Evolutionary conservation across 2,888 invertebrate genomes (phyloP).

Genomic region (Campaea margaritaria): DNA sequence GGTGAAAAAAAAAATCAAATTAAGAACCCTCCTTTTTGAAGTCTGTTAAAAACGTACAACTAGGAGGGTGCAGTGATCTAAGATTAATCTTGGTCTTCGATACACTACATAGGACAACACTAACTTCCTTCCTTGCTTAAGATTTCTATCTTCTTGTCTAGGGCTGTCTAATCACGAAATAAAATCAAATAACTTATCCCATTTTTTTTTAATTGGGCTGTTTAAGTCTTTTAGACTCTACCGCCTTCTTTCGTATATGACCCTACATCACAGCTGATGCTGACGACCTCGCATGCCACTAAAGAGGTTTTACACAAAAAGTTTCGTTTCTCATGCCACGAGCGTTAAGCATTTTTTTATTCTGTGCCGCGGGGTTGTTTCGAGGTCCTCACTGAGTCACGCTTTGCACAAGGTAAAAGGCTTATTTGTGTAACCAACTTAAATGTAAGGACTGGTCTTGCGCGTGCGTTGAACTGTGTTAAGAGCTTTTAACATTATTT

Average conservation of each 20-base stretch:
- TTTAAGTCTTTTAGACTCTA: no score
- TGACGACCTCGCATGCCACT: slow-evolving; percentile 36
- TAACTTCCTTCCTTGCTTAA: no score
- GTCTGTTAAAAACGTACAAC: no score
- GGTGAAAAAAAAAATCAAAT: no score
- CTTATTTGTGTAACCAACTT: background rate
- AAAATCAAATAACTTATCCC: background rate
- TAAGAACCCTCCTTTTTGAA: no score
- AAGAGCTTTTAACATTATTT: background rate
- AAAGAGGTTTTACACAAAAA: slow-evolving; percentile 41
- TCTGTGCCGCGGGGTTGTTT: slow-evolving; percentile 24
- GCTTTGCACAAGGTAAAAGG: slow-evolving; percentile 15
- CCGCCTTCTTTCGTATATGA: slow-evolving; percentile 11
- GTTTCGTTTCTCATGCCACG: slow-evolving; percentile 30
- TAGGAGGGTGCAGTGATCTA: no score
- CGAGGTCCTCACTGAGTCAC: slow-evolving; percentile 37
- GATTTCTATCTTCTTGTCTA: background rate
- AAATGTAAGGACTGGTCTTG: no score
- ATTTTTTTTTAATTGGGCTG: no score
- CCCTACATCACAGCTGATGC: slow-evolving; percentile 8
- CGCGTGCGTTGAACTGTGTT: no score
- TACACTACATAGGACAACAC: no score
- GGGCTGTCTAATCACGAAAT: background rate
- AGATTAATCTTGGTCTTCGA: no score
- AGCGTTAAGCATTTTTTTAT: slow-evolving; percentile 6